These are phyloP conservation scores for Brachymystax lenok DNA, from an alignment of 2,797 vertebrate genomes.

Conservation along the genomic window DNA sequence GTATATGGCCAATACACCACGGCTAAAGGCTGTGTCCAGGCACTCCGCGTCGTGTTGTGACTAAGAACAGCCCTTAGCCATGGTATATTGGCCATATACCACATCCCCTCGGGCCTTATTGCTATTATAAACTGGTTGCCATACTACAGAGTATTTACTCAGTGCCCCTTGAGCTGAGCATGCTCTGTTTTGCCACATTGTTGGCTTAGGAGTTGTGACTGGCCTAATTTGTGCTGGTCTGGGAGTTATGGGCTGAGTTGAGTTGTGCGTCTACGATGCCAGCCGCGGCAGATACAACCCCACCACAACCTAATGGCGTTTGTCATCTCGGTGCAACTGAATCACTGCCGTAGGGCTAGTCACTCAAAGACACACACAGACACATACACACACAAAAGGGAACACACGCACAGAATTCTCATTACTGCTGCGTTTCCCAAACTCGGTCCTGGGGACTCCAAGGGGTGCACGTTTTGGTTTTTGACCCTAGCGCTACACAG, in stretches of 20 bases:
- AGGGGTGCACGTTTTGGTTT: no score
- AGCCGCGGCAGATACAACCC: neutral
- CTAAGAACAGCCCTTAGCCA: no score
- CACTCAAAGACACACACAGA: neutral
- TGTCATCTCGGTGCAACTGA: slow-evolving; percentile 3
- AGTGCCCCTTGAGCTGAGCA: neutral
- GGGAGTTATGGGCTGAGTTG: neutral
- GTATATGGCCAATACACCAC: no score
- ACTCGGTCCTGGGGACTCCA: no score
- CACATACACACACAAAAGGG: neutral
- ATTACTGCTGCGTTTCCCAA: neutral
- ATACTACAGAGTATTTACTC: neutral
- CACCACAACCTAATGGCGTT: neutral
- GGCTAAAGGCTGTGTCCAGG: no score
- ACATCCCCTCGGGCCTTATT: no score
- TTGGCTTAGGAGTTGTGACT: neutral
- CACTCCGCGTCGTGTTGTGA: no score
- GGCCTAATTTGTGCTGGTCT: neutral
- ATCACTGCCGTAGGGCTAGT: neutral
- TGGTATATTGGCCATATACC: no score
- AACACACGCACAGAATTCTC: neutral
- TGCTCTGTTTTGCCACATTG: neutral
- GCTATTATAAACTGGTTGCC: no score
- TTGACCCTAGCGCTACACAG: no score
- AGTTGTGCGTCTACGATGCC: neutral